Conservation (phyloP, 2,888 invertebrate genomes). For the Halictus ligatus region DNA sequence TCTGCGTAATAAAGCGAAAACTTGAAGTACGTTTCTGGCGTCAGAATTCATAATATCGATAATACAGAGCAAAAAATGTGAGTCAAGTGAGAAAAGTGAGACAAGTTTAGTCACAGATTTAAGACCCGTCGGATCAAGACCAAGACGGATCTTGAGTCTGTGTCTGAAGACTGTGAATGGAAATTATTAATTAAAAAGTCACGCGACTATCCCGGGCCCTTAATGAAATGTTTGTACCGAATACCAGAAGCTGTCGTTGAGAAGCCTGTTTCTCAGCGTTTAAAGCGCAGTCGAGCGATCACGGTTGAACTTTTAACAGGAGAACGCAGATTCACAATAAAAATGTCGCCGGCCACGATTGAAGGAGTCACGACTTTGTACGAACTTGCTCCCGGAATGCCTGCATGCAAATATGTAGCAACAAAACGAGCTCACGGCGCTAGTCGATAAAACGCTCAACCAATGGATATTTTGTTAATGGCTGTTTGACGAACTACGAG, state of each 20-base stretch:
- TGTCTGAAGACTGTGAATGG: too few species aligned
- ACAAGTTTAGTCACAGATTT: too few species aligned
- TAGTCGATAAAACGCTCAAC: constrained; percentile 31
- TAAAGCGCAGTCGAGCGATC: neutral
- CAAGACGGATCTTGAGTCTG: too few species aligned
- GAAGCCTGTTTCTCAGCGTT: neutral
- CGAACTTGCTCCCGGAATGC: constrained; percentile 27
- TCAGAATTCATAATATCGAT: too few species aligned
- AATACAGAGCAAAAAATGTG: too few species aligned
- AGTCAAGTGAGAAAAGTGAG: too few species aligned
- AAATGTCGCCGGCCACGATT: constrained; percentile 9
- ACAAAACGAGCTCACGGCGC: constrained; percentile 16
- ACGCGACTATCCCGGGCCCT: too few species aligned
- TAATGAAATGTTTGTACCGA: neutral
- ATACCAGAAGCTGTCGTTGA: neutral
- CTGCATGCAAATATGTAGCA: constrained; percentile 23
- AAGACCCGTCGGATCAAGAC: too few species aligned
- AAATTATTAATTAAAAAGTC: too few species aligned
- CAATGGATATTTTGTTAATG: constrained; percentile 23
- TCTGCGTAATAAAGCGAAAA: too few species aligned
- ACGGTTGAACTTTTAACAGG: constrained; percentile 8
- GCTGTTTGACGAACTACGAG: neutral
- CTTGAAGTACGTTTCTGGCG: too few species aligned
- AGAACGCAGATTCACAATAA: constrained; percentile 10
- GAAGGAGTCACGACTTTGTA: constrained; percentile 41